Percentiles rank a stretch among this genome's conserved stretches.
phyloP scores from a whole-genome alignment of 2,797 vertebrate genomes.

The Macrochelys suwanniensis region DNA sequence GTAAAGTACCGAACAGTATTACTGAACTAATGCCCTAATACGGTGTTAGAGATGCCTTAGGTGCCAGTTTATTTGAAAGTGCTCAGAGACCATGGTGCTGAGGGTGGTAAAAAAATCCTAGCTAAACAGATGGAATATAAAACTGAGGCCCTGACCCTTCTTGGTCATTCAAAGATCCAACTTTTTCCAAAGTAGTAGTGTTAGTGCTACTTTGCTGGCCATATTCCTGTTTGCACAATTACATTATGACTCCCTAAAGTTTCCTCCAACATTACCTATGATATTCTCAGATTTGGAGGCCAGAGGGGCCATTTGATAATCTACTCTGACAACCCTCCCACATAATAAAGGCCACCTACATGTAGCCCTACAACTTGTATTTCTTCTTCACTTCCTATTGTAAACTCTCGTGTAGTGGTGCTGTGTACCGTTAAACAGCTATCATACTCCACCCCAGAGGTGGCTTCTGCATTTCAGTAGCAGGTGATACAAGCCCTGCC shows the following conservation, averaged over 20 bases:
- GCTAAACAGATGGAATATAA: constrained; percentile 53
- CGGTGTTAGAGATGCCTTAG: constrained; percentile 12
- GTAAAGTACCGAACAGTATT: not conserved
- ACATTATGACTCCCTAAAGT: constrained; percentile 45
- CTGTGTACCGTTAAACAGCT: not conserved
- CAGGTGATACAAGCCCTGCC: not conserved
- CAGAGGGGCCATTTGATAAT: not conserved
- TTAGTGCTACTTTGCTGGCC: constrained; percentile 50
- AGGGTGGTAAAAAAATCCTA: constrained; percentile 28
- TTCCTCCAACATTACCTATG: not conserved
- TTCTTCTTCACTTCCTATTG: not conserved
- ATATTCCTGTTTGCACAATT: constrained; percentile 57
- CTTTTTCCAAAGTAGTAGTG: constrained; percentile 31
- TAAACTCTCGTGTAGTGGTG: not conserved
- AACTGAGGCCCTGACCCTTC: constrained; percentile 34
- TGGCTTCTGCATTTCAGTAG: not conserved
- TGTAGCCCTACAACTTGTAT: not conserved
- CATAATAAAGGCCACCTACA: not conserved
- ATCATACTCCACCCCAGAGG: not conserved
- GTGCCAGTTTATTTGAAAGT: constrained; percentile 29
- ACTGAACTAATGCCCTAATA: constrained; percentile 26
- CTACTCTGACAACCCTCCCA: not conserved
- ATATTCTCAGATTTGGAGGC: not conserved
- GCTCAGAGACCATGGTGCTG: constrained; percentile 23
- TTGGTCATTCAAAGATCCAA: constrained; percentile 47